Percentiles rank a stretch among this genome's conserved stretches.
phyloP scores from a whole-genome alignment of 37 sponge, comb jelly and placozoan genomes.

The Amphimedon queenslandica region DNA sequence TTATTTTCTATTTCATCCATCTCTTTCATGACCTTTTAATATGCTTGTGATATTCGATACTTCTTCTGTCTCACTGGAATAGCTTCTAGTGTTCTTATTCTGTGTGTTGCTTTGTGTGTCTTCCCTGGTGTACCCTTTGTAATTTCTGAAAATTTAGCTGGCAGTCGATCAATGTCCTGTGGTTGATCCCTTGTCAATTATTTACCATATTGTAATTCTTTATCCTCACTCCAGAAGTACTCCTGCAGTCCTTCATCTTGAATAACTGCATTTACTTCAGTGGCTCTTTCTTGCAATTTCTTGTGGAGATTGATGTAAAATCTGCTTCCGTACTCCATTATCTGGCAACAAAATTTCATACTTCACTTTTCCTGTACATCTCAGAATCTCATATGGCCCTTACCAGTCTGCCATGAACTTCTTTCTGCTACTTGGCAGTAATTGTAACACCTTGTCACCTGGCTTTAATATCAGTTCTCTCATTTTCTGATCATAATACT shows the following conservation, averaged over 20 bases:
- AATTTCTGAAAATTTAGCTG: neutral
- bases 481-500: slow-evolving; percentile 33
- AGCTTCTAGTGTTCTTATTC: neutral
- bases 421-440: slow-evolving; percentile 24
- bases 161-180: slow-evolving; percentile 6
- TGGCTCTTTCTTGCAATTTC: neutral
- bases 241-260: neutral
- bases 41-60: slow-evolving; percentile 30
- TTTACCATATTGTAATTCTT: neutral
- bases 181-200: neutral
- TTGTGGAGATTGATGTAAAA: slow-evolving; percentile 7
- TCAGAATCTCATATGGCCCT: slow-evolving; percentile 32
- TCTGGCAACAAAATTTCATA: slow-evolving; percentile 22
- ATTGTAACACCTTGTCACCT: slow-evolving; percentile 54
- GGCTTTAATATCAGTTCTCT: slow-evolving; percentile 5
- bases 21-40: slow-evolving; percentile 20
- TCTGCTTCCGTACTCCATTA: neutral
- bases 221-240: neutral
- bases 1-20: slow-evolving; percentile 24
- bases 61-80: slow-evolving; percentile 7
- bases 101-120: slow-evolving; percentile 22
- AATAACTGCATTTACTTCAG: neutral
- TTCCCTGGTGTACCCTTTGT: slow-evolving; percentile 16
- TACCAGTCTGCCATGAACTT: slow-evolving; percentile 33
- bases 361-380: slow-evolving; percentile 16